phyloP scores from a whole-genome alignment of 2,797 vertebrate species.

The Phalanger gymnotis region DNA sequence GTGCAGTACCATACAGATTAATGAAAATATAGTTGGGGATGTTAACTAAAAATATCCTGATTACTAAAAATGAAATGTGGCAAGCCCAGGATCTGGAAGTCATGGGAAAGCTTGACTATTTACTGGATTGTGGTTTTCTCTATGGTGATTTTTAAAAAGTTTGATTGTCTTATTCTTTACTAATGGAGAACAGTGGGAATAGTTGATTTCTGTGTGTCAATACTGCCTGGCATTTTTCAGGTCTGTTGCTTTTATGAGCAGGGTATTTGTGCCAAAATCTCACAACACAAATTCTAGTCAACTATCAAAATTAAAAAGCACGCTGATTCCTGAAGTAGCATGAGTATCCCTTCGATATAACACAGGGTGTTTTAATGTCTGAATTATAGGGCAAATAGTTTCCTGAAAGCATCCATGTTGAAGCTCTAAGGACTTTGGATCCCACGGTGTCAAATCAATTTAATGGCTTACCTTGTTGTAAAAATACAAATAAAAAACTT shows the following conservation, averaged over 20 bases:
- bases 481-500: background rate
- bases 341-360: background rate
- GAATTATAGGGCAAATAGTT: background rate
- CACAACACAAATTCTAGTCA: background rate
- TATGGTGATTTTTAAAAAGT: background rate
- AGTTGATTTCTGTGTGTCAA: background rate
- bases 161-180: constrained; percentile 3
- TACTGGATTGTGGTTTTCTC: background rate
- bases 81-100: background rate
- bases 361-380: background rate
- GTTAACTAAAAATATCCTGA: background rate
- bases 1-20: background rate
- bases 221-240: background rate
- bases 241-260: background rate
- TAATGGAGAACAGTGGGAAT: background rate
- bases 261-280: background rate
- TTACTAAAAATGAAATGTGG: background rate
- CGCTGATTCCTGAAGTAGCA: background rate
- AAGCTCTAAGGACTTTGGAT: background rate
- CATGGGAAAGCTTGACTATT: background rate
- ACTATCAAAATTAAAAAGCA: background rate
- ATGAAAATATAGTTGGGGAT: background rate
- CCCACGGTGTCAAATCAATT: background rate
- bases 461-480: background rate
- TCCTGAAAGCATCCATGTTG: background rate